These are phyloP conservation scores for Watsonalla cultraria DNA, from an alignment of 2,888 invertebrate genomes.

Conservation along the genomic window DNA sequence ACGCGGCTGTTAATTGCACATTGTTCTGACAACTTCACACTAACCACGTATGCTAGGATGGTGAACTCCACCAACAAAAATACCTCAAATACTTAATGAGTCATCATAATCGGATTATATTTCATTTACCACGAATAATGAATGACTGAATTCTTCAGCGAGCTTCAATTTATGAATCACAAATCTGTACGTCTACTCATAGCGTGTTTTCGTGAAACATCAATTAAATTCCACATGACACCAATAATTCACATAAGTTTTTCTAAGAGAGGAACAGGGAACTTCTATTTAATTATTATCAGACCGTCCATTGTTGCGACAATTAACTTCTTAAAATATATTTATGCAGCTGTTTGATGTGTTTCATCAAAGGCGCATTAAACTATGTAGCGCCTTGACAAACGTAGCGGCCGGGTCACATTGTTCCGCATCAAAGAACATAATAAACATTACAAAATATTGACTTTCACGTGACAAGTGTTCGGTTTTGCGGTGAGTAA, in stretches of 20 bases:
- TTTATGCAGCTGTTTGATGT: conserved; percentile 63
- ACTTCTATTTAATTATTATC: conserved; percentile 30
- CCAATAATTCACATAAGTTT: neutral
- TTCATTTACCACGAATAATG: neutral
- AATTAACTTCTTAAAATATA: conserved; percentile 51
- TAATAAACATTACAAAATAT: conserved; percentile 68
- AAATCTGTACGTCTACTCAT: neutral
- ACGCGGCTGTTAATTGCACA: conserved; percentile 51
- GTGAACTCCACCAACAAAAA: conserved; percentile 31
- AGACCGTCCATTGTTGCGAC: conserved; percentile 32
- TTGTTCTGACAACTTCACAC: conserved; percentile 57
- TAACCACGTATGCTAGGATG: conserved; percentile 41
- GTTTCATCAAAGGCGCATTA: conserved; percentile 43
- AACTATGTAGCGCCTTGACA: conserved; percentile 54
- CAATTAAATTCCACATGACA: neutral
- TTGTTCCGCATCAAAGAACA: conserved; percentile 64
- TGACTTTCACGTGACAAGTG: conserved; percentile 55
- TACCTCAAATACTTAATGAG: conserved; percentile 6
- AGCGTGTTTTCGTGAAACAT: neutral
- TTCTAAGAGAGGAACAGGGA: conserved; percentile 7
- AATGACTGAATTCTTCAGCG: neutral
- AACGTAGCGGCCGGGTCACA: conserved; percentile 41
- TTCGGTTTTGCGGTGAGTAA: conserved; percentile 58
- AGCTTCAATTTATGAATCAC: neutral
- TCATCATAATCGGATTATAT: neutral